phyloP scores from a whole-genome alignment of 1,140 invertebrate species.

The Drosophila arizonae region DNA sequence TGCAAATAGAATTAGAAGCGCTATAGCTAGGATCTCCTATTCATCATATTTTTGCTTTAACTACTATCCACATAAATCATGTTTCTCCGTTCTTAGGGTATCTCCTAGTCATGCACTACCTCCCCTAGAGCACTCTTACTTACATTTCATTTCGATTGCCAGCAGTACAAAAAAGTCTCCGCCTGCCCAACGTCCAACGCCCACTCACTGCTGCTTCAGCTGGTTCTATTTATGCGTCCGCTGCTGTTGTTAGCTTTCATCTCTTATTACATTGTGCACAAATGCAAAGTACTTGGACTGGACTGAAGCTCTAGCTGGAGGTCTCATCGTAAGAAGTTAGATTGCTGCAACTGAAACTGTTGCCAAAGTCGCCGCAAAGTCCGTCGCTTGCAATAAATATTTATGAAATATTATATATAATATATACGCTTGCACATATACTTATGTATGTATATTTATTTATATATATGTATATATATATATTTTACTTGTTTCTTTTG shows the following conservation, averaged over 20 bases:
- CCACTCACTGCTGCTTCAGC: not conserved
- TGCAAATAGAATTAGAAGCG: too few relatives aligned
- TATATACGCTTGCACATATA: slow-evolving; percentile 10
- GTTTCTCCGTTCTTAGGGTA: too few relatives aligned
- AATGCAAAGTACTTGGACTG: slow-evolving; percentile 66
- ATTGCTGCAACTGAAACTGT: slow-evolving; percentile 59
- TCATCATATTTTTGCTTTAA: too few relatives aligned
- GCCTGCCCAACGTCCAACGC: not conserved
- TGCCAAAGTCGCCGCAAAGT: slow-evolving; percentile 37
- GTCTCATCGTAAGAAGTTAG: slow-evolving; percentile 43
- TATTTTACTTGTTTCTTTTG: not conserved
- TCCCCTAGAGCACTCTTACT: too few relatives aligned
- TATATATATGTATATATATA: slow-evolving; percentile 2
- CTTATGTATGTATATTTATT: not conserved
- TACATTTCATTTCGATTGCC: slow-evolving; percentile 22
- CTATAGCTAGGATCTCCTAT: too few relatives aligned
- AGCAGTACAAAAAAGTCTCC: slow-evolving; percentile 2
- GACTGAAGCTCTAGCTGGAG: not conserved
- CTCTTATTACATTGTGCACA: slow-evolving; percentile 61
- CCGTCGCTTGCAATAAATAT: slow-evolving; percentile 65
- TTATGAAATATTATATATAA: slow-evolving; percentile 76
- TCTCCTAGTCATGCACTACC: not conserved
- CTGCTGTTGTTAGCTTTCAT: slow-evolving; percentile 58
- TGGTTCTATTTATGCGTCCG: slow-evolving; percentile 13
- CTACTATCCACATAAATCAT: too few relatives aligned